phyloP scores from a whole-genome alignment of 2,113 vertebrate genomes.

The crab-eating macaque (Macaca fascicularis) region T2T-MFA8v1.1 NC_088377.1:98929501-98930000 shows the following conservation, averaged over 20 bases:
- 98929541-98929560: neutral
- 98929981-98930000: neutral
- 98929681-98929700: rapidly evolving
- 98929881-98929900: neutral
- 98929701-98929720: neutral
- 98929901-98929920: neutral
- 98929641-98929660: neutral
- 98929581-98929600: neutral
- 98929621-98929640: neutral
- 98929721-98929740: neutral
- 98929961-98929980: neutral
- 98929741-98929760: neutral
- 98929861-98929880: neutral
- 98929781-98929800: too few species aligned
- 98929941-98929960: neutral
- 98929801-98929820: neutral
- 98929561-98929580: neutral
- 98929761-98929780: neutral
- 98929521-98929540: neutral
- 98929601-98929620: neutral
- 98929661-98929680: neutral
- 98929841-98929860: neutral
- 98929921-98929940: neutral
- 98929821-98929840: neutral
- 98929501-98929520: neutral